Evolutionary conservation across 2,888 invertebrate species (phyloP).

Genomic region (Thereva unica): DNA sequence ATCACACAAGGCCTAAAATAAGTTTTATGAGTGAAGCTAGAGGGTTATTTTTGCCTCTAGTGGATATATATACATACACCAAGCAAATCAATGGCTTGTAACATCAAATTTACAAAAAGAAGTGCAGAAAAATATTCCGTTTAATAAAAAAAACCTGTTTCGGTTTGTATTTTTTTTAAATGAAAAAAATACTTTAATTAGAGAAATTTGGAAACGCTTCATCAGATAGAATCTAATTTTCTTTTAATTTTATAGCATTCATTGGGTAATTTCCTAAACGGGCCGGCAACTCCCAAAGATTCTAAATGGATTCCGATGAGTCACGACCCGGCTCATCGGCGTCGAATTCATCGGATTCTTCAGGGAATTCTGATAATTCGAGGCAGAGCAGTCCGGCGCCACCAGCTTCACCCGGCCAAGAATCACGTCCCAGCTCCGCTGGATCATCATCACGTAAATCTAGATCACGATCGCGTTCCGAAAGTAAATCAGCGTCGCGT

Average conservation of each 20-base stretch:
- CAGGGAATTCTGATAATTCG: conserved; percentile 58
- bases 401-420: conserved; percentile 51
- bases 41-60: background rate
- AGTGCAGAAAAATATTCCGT: conserved; percentile 6
- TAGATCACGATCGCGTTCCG: conserved; percentile 47
- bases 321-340: conserved; percentile 53
- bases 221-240: conserved; percentile 4
- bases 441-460: conserved; percentile 52
- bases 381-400: conserved; percentile 46
- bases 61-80: too few species aligned
- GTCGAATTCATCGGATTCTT: conserved; percentile 59
- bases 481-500: conserved; percentile 48
- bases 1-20: conserved; percentile 17
- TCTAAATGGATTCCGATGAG: conserved; percentile 50
- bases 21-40: conserved; percentile 14
- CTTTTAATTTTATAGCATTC: conserved; percentile 32
- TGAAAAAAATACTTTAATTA: too few species aligned
- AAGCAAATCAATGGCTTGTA: conserved; percentile 7
- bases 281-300: background rate
- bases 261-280: background rate
- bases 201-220: too few species aligned
- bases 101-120: conserved; percentile 16
- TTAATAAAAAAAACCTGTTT: too few species aligned
- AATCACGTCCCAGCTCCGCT: conserved; percentile 51
- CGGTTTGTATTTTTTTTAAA: too few species aligned